Conservation (phyloP, 2,113 vertebrate species). For the Sula dactylatra region DNA sequence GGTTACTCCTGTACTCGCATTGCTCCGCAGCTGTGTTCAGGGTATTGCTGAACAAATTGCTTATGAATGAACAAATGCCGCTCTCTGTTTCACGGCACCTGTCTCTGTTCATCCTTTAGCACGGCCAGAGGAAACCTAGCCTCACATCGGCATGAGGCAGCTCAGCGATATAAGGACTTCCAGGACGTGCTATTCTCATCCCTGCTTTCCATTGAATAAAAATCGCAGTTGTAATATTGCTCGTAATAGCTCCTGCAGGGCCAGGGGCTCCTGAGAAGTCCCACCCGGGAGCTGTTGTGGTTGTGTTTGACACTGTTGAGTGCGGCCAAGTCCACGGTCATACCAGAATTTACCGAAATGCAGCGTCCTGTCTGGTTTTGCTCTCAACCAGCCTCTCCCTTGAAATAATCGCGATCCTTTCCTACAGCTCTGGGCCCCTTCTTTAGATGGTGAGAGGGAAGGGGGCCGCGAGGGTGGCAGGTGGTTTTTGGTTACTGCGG, state of each 20-base stretch:
- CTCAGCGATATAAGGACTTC: not conserved
- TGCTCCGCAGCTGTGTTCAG: not conserved
- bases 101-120: not conserved
- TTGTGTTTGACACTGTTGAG: too few species aligned
- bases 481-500: accelerated
- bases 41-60: not conserved
- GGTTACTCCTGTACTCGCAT: not conserved
- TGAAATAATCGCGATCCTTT: not conserved
- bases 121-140: not conserved
- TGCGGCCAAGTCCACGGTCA: not conserved
- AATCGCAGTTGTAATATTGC: not conserved
- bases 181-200: not conserved
- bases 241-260: not conserved
- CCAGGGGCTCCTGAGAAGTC: not conserved
- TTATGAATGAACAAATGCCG: conserved; percentile 13
- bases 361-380: not conserved
- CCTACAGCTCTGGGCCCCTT: accelerated
- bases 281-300: not conserved
- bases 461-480: not conserved
- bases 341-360: not conserved
- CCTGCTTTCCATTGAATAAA: conserved; percentile 28
- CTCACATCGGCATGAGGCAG: not conserved
- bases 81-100: not conserved
- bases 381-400: not conserved
- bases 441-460: not conserved